A percentile compares a stretch with the other conserved stretches of the same genome.
phyloP scores from a whole-genome alignment of 2,113 vertebrate genomes.

The Saccopteryx leptura region DNA sequence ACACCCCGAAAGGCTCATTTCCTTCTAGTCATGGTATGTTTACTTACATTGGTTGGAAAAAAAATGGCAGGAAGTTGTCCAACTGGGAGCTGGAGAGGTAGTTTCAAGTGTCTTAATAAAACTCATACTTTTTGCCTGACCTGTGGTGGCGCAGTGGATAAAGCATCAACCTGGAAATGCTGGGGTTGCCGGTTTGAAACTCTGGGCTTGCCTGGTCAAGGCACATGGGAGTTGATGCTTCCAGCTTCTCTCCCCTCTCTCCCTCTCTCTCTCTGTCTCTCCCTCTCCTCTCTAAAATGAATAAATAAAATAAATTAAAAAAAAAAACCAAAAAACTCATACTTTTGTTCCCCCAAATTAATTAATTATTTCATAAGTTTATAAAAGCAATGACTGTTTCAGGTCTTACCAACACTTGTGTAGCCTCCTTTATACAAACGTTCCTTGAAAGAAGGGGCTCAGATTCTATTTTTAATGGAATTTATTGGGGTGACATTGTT shows the following conservation, averaged over 20 bases:
- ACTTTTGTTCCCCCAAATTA: neutral
- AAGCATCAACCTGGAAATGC: no score
- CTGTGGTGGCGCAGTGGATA: no score
- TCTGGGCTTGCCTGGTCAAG: no score
- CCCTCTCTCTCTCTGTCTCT: no score
- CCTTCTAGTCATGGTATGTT: neutral
- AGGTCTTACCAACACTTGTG: neutral
- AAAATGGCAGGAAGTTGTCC: neutral
- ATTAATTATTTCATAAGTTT: neutral
- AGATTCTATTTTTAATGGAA: neutral
- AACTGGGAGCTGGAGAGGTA: neutral
- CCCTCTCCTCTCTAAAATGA: no score
- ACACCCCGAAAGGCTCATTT: neutral
- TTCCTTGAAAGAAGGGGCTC: neutral
- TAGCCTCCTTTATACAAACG: neutral
- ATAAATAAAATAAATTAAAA: no score
- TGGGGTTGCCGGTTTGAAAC: no score
- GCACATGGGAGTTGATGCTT: no score
- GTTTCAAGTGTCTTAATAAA: neutral
- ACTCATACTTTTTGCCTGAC: conserved; percentile 9
- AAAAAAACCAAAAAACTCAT: no score
- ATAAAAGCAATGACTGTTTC: neutral
- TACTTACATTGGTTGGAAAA: neutral
- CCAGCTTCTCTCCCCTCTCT: no score
- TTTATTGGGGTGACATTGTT: neutral